phyloP scores from a whole-genome alignment of 2,888 invertebrate species.

The Drosophila sordidapex region DNA sequence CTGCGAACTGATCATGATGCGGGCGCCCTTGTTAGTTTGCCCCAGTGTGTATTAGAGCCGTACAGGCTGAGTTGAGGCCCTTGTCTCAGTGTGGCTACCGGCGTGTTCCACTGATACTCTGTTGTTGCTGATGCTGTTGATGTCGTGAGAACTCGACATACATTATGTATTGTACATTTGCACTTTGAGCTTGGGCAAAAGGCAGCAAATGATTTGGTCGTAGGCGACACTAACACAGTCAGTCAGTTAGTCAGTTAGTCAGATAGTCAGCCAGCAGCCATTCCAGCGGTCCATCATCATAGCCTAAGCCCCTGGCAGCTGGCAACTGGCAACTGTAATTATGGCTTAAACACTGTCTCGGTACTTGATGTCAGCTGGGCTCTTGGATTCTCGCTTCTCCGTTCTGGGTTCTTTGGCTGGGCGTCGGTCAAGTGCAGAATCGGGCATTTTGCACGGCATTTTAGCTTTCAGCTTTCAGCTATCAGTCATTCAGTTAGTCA shows the following conservation, averaged over 20 bases:
- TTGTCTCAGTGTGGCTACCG: slow-evolving; percentile 58
- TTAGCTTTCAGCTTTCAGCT: slow-evolving; percentile 68
- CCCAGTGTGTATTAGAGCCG: slow-evolving; percentile 24
- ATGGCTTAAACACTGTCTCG: slow-evolving; percentile 48
- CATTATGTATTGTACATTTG: slow-evolving; percentile 9
- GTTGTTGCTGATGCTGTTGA: slow-evolving; percentile 25
- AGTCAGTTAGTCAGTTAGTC: slow-evolving; percentile 4
- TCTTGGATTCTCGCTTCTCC: slow-evolving; percentile 1
- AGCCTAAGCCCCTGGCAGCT: slow-evolving; percentile 16
- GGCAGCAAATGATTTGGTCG: slow-evolving; percentile 54
- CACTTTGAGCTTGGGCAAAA: slow-evolving; percentile 27
- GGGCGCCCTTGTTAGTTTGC: background rate
- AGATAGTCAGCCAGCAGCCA: slow-evolving; percentile 4
- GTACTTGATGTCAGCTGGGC: slow-evolving; percentile 55
- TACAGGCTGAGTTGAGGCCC: slow-evolving; percentile 21
- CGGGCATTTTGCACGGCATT: slow-evolving; percentile 64
- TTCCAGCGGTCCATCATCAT: slow-evolving; percentile 5
- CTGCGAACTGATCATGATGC: background rate
- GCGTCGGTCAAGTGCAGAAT: slow-evolving; percentile 74
- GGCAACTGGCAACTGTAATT: slow-evolving; percentile 55
- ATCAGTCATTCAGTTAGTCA: slow-evolving; percentile 79
- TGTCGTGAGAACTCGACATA: slow-evolving; percentile 72
- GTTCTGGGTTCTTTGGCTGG: slow-evolving; percentile 35
- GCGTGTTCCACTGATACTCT: slow-evolving; percentile 31
- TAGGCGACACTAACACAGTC: slow-evolving; percentile 72